Evolutionary conservation across 2,888 invertebrate genomes (phyloP), one percentile per base, ranked within the genome.

Genomic region (Catocala sponsa): DNA sequence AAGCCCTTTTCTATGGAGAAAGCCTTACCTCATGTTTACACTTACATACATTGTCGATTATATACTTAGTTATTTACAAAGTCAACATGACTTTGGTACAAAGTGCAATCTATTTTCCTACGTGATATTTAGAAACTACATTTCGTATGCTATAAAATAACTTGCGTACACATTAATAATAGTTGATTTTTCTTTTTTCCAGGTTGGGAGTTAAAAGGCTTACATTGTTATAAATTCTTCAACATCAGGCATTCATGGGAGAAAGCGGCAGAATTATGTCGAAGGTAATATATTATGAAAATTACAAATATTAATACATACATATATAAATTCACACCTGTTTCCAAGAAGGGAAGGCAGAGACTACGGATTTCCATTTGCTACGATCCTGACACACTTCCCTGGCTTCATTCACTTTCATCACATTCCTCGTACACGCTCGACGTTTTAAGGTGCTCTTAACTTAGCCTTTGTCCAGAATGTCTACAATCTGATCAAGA

Each of bases 231-330:
- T 95, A 98, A 98, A 96, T 98, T 98, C 95, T 98, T 98, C 95
- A 98, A 98, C 94, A 98, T 98, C 88, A 97, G 97, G 91, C 98
- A 98, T 95, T 98, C 98, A 74, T 98, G 98, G 98, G 98, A 98
- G 94, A 98, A 98, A 95, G 98, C 98, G 78, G 98, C 98, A 73
- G 98, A 98, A 95, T 95, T 98, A 93, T 98, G 98, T 95, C 97
- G 98, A 95, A 98, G 98, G 98, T 98, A 95, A 95, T 38, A 52
- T 25, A 25, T 25, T 25, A 25, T 25, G 1, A 25, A 2, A 25
- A 2, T 2, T 25, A 25, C 25, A 25, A 25, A 25, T 25, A 25
- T 2, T 25, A 25, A 25, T 15, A 15, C 15, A 15, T 15, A 15
- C 15, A 15, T 15, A 15, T 2, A 15, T 15, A 15, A 2, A 15